Percentiles rank a stretch among this genome's conserved stretches.
Conservation (phyloP, 2,797 vertebrate genomes). For the Tragopan temminckii region DNA sequence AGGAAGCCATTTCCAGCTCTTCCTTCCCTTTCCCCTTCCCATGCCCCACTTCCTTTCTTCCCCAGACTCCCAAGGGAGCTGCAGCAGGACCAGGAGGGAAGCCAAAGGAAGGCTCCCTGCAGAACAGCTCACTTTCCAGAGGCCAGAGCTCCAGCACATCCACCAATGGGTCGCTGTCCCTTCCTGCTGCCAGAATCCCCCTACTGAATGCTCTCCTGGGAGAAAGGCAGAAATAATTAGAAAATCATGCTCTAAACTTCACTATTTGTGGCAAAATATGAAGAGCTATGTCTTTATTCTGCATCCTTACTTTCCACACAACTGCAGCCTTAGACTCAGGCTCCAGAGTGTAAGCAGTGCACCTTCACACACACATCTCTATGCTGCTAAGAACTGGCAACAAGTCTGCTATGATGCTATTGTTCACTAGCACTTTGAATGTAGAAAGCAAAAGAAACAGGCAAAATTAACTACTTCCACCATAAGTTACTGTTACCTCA, state of each 20-base stretch:
- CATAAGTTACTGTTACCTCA: not conserved
- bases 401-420: not conserved
- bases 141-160: not conserved
- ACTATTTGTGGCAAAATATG: not conserved
- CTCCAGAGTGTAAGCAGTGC: accelerated
- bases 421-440: not conserved
- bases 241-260: not conserved
- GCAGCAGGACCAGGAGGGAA: not conserved
- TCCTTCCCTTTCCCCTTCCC: not conserved
- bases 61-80: not conserved
- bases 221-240: not conserved
- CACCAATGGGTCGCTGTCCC: not conserved
- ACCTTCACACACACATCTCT: not conserved
- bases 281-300: not conserved
- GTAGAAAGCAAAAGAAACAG: not conserved
- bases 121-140: not conserved
- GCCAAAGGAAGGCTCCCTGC: not conserved
- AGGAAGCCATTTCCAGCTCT: slow-evolving; percentile 42
- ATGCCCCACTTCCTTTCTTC: not conserved
- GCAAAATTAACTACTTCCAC: not conserved
- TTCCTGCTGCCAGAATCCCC: not conserved
- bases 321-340: not conserved
- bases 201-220: not conserved
- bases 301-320: not conserved
- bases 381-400: not conserved